Evolutionary conservation across 2,113 vertebrate genomes (phyloP).

Genomic region (Ondatra zibethicus): DNA sequence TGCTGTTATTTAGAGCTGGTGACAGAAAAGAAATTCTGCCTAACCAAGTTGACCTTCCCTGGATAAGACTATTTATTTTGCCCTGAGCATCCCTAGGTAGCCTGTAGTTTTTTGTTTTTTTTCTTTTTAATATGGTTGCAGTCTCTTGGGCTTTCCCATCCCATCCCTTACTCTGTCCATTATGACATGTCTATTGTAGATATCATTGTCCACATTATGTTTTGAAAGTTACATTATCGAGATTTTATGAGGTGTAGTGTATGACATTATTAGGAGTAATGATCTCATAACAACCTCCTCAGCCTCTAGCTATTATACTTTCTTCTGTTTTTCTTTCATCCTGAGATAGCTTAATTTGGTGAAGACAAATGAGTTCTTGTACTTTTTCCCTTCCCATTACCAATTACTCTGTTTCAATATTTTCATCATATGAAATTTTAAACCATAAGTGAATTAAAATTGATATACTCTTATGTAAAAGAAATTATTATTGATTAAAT

Average conservation of each 20-base stretch:
- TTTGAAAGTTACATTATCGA: neutral
- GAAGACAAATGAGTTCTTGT: neutral
- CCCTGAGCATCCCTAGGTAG: neutral
- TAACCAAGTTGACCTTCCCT: neutral
- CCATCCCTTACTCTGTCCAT: neutral
- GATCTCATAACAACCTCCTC: neutral
- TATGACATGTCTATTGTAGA: neutral
- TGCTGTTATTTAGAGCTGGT: no score
- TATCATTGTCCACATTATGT: neutral
- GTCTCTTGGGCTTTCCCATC: neutral
- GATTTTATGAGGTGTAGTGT: neutral
- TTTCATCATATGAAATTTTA: neutral
- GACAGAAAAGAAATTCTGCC: no score
- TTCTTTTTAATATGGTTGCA: no score
- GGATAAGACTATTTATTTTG: neutral
- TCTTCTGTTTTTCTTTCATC: neutral
- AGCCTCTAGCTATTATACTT: neutral
- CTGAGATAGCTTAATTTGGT: neutral
- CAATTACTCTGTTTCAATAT: neutral
- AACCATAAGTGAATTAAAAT: neutral
- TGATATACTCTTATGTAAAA: neutral
- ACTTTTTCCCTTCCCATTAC: neutral
- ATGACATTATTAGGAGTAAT: neutral
- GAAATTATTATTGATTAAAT: neutral
- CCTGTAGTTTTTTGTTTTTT: no score